Evolutionary conservation across 1,140 invertebrate species (phyloP).

Genomic region (Dinothrombium tinctorium): DNA sequence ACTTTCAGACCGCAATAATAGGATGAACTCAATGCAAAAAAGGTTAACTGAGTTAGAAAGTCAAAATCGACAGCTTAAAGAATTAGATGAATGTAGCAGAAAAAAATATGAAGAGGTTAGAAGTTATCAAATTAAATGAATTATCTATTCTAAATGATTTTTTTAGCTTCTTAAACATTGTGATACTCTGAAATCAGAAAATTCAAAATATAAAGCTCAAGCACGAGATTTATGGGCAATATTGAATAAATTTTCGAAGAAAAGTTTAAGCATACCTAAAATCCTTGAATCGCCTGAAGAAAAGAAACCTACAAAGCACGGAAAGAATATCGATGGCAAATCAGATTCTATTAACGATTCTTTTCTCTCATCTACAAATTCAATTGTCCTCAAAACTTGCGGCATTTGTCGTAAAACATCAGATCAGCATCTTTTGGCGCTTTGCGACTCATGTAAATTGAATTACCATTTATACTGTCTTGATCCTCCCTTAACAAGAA

Average conservation of each 20-base stretch:
- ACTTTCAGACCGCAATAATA: constrained; percentile 21
- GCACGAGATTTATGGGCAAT: background rate
- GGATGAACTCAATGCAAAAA: constrained; percentile 40
- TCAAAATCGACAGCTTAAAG: constrained; percentile 41
- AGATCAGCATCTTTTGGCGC: constrained; percentile 64
- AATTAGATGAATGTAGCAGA: constrained; percentile 43
- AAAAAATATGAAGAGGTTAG: constrained; percentile 46
- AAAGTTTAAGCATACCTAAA: background rate
- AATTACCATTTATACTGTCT: constrained; percentile 83
- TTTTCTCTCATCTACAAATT: constrained; percentile 5
- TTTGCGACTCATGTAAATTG: constrained; percentile 76
- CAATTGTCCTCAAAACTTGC: constrained; percentile 12
- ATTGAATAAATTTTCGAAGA: background rate
- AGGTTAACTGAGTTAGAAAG: constrained; percentile 45
- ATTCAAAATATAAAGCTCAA: background rate
- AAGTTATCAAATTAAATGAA: background rate
- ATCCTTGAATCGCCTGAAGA: background rate
- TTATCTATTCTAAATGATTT: background rate
- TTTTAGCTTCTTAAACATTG: background rate
- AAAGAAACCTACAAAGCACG: constrained; percentile 5
- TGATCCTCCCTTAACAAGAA: constrained; percentile 63
- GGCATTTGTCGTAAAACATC: constrained; percentile 16
- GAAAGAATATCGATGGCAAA: constrained; percentile 4
- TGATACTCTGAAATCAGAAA: background rate
- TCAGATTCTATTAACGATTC: too few relatives aligned